These are phyloP conservation scores for Chloromyia formosa DNA, from an alignment of 2,888 invertebrate genomes.

Conservation along the genomic window DNA sequence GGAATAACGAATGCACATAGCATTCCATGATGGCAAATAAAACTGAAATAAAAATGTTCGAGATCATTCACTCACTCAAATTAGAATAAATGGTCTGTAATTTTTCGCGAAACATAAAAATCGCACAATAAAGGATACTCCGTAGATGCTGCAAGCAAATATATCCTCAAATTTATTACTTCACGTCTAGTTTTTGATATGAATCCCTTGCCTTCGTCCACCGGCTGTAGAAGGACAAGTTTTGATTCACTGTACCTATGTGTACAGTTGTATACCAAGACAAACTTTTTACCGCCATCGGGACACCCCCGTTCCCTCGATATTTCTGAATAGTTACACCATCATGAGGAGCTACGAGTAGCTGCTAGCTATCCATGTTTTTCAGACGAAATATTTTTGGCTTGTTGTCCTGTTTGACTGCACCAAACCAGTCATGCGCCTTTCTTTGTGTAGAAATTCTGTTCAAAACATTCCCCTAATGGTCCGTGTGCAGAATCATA, in stretches of 20 bases:
- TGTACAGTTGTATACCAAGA: too few species aligned
- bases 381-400: too few species aligned
- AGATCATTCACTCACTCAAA: conserved; percentile 33
- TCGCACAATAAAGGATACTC: conserved; percentile 23
- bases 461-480: conserved; percentile 1
- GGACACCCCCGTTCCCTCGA: too few species aligned
- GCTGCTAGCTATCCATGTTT: too few species aligned
- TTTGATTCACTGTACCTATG: conserved; percentile 7
- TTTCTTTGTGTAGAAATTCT: conserved; percentile 1
- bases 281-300: too few species aligned
- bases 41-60: conserved; percentile 16
- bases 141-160: not conserved
- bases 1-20: not conserved
- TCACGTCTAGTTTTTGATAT: conserved; percentile 25
- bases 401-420: too few species aligned
- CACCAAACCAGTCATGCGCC: conserved; percentile 10
- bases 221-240: conserved; percentile 2
- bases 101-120: conserved; percentile 31
- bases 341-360: too few species aligned
- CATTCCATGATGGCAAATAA: not conserved
- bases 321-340: too few species aligned
- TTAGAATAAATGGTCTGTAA: conserved; percentile 38
- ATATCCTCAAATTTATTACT: conserved; percentile 14
- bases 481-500: not conserved
- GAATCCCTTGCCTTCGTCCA: conserved; percentile 2